Evolutionary conservation across 2,113 vertebrate species (phyloP), one percentile per base, ranked within the genome.

Genomic region (Xiphophorus hellerii): DNA sequence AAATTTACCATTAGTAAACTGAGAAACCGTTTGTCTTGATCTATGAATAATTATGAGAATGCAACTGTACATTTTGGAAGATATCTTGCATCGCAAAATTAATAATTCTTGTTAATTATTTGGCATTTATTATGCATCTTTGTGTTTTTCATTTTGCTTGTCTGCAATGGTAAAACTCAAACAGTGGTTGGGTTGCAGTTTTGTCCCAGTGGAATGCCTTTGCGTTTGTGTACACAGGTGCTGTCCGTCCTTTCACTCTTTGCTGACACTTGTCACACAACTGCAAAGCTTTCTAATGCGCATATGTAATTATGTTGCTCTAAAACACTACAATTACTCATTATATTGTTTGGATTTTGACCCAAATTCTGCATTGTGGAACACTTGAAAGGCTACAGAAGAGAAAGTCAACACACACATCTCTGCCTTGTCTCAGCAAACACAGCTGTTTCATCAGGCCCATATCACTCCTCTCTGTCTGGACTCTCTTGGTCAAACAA

Each of bases 401-500:
- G 66, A 78, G 74, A 80, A 80, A 62, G 81, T 87, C 62, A 76
- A 82, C 85, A 83, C 48, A 80, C 62, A 81, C 64, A 48, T 81
- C 65, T 83, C 79, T 73, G 73, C 82, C 74, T 77, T 71, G 69
- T 92, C 76, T 73, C 58, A 77, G 84, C 71, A 92, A 94, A 93
- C 90, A 92, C 92, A 94, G 90, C 89, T 92, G 90, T 51, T 77
- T 14, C 54, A 73, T 60, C 62, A 67, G 88, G 87, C 87, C 82
- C 37, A 62, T 27, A 29, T 85, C 86, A 89, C 77, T 84, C 83
- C 70, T 69, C 71, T 37, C 71, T 25, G 68, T 82, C 81, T 84
- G 73, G 76, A 69, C 77, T 75, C 76, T 76, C 71, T 70, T n/a
- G 25, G 70, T 31, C 78, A 86, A 83, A 90, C 74, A 87, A 84